Conservation (phyloP, 1,140 invertebrate species). For the Diorhabda sublineata region DNA sequence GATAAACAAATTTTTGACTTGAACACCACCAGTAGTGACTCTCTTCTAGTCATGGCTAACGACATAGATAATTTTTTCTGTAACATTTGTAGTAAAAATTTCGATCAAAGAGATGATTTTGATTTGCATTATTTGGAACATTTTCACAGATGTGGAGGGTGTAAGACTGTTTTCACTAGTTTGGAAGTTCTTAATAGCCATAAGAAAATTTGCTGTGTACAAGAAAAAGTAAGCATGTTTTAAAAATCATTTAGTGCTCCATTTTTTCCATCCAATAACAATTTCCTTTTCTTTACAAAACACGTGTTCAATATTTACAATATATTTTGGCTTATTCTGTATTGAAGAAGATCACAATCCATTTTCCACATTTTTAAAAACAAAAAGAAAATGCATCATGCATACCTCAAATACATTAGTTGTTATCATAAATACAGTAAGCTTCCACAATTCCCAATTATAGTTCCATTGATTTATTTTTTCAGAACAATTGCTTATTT, state of each 20-base stretch:
- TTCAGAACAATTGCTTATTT: neutral
- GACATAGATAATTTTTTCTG: slow-evolving; percentile 39
- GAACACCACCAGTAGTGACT: slow-evolving; percentile 3
- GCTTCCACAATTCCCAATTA: too few relatives aligned
- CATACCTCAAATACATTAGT: too few relatives aligned
- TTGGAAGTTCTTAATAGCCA: slow-evolving; percentile 48
- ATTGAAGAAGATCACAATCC: too few relatives aligned
- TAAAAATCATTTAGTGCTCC: too few relatives aligned
- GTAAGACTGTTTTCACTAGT: slow-evolving; percentile 49
- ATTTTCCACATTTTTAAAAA: too few relatives aligned
- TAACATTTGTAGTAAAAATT: slow-evolving; percentile 53
- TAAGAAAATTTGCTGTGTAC: slow-evolving; percentile 37
- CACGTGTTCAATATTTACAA: too few relatives aligned
- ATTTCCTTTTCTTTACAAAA: too few relatives aligned
- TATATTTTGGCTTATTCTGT: too few relatives aligned
- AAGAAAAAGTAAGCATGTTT: neutral
- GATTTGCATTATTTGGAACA: slow-evolving; percentile 52
- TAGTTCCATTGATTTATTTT: too few relatives aligned
- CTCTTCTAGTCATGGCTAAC: slow-evolving; percentile 8
- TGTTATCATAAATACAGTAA: too few relatives aligned
- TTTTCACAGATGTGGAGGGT: slow-evolving; percentile 49
- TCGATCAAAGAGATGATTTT: slow-evolving; percentile 48
- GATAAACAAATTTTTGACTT: slow-evolving; percentile 7
- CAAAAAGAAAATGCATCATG: too few relatives aligned
- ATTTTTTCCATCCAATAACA: too few relatives aligned